Conservation (phyloP, 64 coral and sea anemone species). For the Acropora tenuis region DNA sequence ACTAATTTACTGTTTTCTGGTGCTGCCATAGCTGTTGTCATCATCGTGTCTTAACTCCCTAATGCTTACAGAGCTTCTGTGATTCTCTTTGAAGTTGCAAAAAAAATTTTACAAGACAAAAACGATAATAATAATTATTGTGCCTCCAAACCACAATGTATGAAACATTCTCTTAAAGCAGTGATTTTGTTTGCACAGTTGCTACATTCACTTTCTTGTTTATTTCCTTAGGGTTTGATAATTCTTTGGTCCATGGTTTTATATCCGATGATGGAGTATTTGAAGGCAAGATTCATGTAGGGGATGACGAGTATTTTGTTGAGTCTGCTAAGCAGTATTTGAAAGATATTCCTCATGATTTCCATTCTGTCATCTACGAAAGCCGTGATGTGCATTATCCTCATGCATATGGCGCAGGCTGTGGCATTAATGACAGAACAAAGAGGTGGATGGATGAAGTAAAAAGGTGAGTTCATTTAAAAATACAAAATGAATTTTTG, state of each 20-base stretch:
- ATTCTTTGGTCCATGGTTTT: slow-evolving; percentile 82
- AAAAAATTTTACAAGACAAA: no score
- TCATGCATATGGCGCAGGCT: slow-evolving; percentile 64
- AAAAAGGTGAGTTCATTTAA: slow-evolving; percentile 8
- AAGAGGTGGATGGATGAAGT: slow-evolving; percentile 77
- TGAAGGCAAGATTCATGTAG: slow-evolving; percentile 90
- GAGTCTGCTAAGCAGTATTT: slow-evolving; percentile 84
- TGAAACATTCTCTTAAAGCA: no score
- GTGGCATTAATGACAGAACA: slow-evolving; percentile 62
- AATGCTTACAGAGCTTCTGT: no score
- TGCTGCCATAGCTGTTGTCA: no score
- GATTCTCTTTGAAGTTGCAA: no score
- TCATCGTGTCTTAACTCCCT: no score
- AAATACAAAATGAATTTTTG: background rate
- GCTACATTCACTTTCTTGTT: no score
- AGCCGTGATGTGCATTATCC: slow-evolving; percentile 81
- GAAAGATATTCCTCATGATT: slow-evolving; percentile 50
- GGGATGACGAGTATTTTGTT: slow-evolving; percentile 81
- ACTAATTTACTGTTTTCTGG: no score
- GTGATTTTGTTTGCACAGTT: no score
- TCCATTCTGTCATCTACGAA: slow-evolving; percentile 86
- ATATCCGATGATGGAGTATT: slow-evolving; percentile 80
- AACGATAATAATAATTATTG: no score
- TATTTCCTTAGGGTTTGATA: slow-evolving; percentile 38
- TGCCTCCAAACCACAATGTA: no score